Percentiles rank a stretch among this genome's conserved stretches.
phyloP scores from a whole-genome alignment of 2,113 vertebrate genomes.

The Gobius niger region DNA sequence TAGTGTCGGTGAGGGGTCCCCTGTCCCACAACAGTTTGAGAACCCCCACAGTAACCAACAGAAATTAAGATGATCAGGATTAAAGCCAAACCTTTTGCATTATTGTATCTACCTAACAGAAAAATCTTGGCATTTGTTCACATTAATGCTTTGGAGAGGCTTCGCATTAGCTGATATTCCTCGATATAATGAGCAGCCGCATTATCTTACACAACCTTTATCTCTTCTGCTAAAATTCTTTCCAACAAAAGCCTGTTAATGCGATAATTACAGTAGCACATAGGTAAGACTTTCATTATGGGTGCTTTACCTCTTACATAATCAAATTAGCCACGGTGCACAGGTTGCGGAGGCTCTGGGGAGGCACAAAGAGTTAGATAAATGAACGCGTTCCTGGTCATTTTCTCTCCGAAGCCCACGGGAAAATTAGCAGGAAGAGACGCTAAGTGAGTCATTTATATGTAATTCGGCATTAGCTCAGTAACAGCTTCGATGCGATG shows the following conservation, averaged over 20 bases:
- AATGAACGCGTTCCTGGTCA: constrained; percentile 2
- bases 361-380: constrained; percentile 7
- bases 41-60: no score
- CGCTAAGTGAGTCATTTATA: constrained; percentile 5
- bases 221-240: no score
- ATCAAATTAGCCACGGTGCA: not conserved
- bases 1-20: no score
- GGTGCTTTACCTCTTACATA: constrained; percentile 5
- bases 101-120: no score
- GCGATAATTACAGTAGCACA: not conserved
- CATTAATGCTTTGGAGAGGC: no score
- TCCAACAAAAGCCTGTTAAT: constrained; percentile 1
- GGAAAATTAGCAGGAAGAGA: constrained; percentile 5
- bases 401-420: constrained; percentile 5
- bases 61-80: no score
- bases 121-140: no score
- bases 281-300: not conserved
- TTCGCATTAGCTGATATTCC: no score
- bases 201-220: no score
- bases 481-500: not conserved
- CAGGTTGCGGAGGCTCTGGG: not conserved
- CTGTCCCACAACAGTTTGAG: no score
- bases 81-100: no score
- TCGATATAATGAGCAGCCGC: no score
- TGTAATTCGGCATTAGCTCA: not conserved